Conservation (phyloP, 2,888 invertebrate genomes). For the Chymomyza procnemis region DNA sequence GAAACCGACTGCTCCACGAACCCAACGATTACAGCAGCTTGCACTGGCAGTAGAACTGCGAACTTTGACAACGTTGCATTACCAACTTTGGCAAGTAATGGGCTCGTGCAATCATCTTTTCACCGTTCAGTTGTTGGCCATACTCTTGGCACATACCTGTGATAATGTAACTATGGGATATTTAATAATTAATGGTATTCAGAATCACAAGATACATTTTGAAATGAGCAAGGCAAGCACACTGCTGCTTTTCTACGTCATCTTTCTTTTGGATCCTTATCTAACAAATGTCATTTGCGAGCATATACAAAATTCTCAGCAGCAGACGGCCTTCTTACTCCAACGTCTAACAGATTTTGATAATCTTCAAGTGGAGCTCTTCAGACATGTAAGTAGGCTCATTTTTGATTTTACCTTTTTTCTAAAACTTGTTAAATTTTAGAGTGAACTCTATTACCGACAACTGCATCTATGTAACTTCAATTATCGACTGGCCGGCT, state of each 20-base stretch:
- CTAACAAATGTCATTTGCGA: not conserved
- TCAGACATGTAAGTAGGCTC: not conserved
- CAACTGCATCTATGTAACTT: not conserved
- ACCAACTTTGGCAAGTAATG: not conserved
- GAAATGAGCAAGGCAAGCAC: not conserved
- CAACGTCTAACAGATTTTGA: not conserved
- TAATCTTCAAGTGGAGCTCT: not conserved
- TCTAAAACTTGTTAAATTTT: too few species aligned
- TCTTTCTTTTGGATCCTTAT: conserved; percentile 1
- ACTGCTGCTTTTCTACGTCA: not conserved
- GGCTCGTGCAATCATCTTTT: not conserved
- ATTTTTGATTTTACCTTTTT: not conserved
- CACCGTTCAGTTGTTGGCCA: not conserved
- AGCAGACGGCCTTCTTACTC: not conserved
- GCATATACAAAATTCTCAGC: not conserved
- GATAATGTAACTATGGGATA: not conserved
- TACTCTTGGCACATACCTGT: not conserved
- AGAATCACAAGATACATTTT: not conserved
- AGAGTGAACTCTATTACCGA: not conserved
- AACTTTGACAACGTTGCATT: not conserved
- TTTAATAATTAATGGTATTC: not conserved
- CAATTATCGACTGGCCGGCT: not conserved
- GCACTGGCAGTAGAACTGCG: not conserved
- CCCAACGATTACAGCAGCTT: not conserved
- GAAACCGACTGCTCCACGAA: not conserved